Conservation (phyloP, 2,113 vertebrate species). For the Corythoichthys haematopterus region DNA sequence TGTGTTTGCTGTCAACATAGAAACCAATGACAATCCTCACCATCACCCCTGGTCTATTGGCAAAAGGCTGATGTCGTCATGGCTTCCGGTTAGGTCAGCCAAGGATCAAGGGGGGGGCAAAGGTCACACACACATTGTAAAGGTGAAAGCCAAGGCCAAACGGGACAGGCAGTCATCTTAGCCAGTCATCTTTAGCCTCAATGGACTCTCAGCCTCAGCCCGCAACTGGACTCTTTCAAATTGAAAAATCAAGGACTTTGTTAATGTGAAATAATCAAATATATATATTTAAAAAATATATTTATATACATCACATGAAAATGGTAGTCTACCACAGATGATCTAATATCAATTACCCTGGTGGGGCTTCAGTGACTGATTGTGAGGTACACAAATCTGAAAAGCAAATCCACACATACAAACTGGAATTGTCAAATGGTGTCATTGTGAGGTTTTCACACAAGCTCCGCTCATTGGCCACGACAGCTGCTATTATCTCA, state of each 20-base stretch:
- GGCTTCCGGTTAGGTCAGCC: slow-evolving; percentile 99
- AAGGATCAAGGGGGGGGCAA: slow-evolving; percentile 99
- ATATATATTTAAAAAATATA: slow-evolving; percentile 37
- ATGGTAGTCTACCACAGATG: slow-evolving; percentile 37
- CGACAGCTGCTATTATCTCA: not conserved
- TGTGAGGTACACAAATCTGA: not conserved
- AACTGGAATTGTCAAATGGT: not conserved
- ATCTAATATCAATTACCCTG: slow-evolving; percentile 22
- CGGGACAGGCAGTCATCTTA: slow-evolving; percentile 99
- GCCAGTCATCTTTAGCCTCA: slow-evolving; percentile 85
- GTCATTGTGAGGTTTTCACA: not conserved
- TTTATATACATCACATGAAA: slow-evolving; percentile 62
- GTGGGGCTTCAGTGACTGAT: slow-evolving; percentile 5
- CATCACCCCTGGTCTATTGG: slow-evolving; percentile 99
- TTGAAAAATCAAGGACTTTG: slow-evolving; percentile 99
- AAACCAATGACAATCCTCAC: slow-evolving; percentile 98
- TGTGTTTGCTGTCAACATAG: slow-evolving; percentile 90
- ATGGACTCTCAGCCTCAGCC: slow-evolving; percentile 95
- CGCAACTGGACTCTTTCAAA: slow-evolving; percentile 99
- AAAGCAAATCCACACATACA: slow-evolving; percentile 2
- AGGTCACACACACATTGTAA: slow-evolving; percentile 99
- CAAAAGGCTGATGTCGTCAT: slow-evolving; percentile 99
- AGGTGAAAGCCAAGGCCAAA: slow-evolving; percentile 99
- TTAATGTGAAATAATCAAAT: slow-evolving; percentile 95
- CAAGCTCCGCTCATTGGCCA: not conserved